Conservation (phyloP, 1,140 invertebrate genomes). For the Dreissena polymorpha region DNA sequence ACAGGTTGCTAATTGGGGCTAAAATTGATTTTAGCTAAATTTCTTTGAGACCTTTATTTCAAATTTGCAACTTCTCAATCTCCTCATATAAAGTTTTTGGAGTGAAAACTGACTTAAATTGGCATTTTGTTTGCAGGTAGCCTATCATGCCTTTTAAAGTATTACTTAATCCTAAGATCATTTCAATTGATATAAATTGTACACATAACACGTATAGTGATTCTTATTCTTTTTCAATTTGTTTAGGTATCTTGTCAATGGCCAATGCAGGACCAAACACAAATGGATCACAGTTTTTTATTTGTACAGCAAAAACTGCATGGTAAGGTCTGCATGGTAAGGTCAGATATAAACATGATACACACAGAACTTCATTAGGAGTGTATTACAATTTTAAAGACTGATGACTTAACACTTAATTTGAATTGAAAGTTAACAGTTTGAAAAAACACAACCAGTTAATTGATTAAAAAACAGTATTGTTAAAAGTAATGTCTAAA, state of each 20-base stretch:
- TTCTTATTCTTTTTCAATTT: slow-evolving; percentile 29
- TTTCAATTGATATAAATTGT: background rate
- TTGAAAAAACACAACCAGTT: no score
- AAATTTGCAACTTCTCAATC: no score
- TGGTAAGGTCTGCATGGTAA: no score
- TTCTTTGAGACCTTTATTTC: no score
- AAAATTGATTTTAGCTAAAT: no score
- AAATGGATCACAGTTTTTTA: slow-evolving; percentile 99
- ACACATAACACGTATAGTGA: background rate
- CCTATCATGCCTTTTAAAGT: background rate
- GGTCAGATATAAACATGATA: slow-evolving; percentile 16
- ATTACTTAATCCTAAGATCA: background rate
- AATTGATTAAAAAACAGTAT: no score
- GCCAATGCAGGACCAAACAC: slow-evolving; percentile 98
- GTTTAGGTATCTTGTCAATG: slow-evolving; percentile 92
- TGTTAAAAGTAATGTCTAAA: no score
- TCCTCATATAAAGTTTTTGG: background rate
- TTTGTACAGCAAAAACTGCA: slow-evolving; percentile 92
- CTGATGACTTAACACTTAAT: no score
- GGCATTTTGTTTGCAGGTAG: background rate
- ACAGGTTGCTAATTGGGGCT: no score
- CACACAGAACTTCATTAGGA: no score
- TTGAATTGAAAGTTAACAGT: no score
- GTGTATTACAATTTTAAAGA: no score
- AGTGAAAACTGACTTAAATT: background rate